Conservation (phyloP, 1,140 invertebrate genomes). For the Lerema accius region DNA sequence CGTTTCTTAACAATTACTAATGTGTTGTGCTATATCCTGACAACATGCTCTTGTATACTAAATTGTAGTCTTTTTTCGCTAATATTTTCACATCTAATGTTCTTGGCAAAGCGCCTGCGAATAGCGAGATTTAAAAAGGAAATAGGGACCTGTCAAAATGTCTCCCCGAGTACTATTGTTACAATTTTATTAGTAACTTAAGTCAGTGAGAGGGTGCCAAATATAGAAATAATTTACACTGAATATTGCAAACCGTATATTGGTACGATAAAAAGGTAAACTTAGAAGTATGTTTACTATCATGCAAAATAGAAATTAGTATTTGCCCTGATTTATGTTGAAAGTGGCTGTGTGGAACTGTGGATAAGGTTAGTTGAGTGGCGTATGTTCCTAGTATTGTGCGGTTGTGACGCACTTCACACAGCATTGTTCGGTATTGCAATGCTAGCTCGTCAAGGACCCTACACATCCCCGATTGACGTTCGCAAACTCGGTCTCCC, state of each 20-base stretch:
- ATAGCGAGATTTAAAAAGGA: conserved; percentile 3
- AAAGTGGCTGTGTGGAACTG: too few relatives aligned
- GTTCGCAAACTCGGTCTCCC: conserved; percentile 52
- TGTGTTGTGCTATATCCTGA: too few relatives aligned
- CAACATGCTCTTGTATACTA: too few relatives aligned
- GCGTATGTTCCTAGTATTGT: conserved; percentile 39
- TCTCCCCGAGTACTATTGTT: background rate
- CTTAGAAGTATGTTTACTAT: background rate
- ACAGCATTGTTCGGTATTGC: conserved; percentile 66
- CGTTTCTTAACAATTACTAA: too few relatives aligned
- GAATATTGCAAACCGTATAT: too few relatives aligned
- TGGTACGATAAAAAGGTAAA: conserved; percentile 1
- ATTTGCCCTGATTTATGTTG: too few relatives aligned
- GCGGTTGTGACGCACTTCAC: conserved; percentile 57
- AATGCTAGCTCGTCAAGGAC: conserved; percentile 56
- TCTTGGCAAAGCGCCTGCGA: background rate
- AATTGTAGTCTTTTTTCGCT: too few relatives aligned
- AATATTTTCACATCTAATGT: background rate
- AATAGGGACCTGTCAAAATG: conserved; percentile 16
- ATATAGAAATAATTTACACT: too few relatives aligned
- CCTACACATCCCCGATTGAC: conserved; percentile 65
- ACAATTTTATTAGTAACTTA: too few relatives aligned
- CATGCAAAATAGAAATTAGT: conserved; percentile 1
- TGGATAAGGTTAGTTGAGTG: background rate
- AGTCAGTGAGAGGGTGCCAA: too few relatives aligned